Base-by-base conservation (phyloP, 1,140 invertebrate species). In the Potamilus streckersoni region DNA sequence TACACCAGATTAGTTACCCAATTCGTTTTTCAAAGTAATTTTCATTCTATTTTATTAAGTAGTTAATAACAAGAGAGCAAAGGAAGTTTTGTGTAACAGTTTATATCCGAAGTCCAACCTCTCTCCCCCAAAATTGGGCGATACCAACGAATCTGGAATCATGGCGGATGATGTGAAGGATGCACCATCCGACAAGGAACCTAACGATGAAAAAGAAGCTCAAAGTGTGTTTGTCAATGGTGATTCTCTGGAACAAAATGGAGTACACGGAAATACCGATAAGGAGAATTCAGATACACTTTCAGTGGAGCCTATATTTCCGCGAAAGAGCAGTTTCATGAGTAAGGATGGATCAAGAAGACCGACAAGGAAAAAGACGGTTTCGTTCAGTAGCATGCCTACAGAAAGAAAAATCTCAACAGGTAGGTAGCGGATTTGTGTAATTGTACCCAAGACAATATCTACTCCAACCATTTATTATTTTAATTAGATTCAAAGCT, bases 371-470 rank as follows among this genome's bases (percentile, higher is more conserved):
- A 89, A 89, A 81, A 89, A 89, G 79, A 88, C 87, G 15, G 88
- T 89, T 31, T 89, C 87, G 13, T 89, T 89, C 70, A 88, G 86
- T 71, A 86, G 86, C 56, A 89, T 88, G 86, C 86, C 87, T 3
- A 85, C 81, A 5, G 90, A 91, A 71, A 88, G 88, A 71, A 90
- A 90, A 81, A 89, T 91, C 74, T 88, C 90, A 61, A 91, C 91
- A 82, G 91, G 90, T 91, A 79, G 82, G 89, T 79, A 13, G 67
- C 58, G 17, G 55, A 63, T 69, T 16, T 49, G 38, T 8, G 11
- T 49, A 49, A 11, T 49, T 49, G 6, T 49, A 49, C 38, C 0
- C 1, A 1, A 49, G 63, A 55, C 19, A 11, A 49, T 8, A 6
- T 49, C 38, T 49, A 8, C 38, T 49, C 5, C 11, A 49, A 49